Percentiles rank a stretch among this genome's conserved stretches.
phyloP scores from a whole-genome alignment of 2,888 invertebrate species.

The Enchytraeus crypticus region DNA sequence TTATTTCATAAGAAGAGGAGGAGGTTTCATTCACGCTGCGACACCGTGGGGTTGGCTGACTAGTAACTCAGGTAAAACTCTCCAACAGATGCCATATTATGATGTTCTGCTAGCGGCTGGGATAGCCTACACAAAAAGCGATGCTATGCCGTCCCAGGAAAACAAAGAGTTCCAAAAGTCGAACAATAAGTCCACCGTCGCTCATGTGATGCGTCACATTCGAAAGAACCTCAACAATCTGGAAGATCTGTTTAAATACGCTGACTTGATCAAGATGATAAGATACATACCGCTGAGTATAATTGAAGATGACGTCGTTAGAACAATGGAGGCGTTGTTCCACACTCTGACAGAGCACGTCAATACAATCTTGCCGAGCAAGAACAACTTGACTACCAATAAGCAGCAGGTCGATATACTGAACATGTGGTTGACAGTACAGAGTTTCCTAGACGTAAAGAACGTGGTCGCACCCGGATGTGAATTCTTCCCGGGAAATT shows the following conservation, averaged over 20 bases:
- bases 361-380: neutral
- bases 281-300: neutral
- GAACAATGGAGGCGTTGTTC: neutral
- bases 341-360: neutral
- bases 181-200: neutral
- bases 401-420: neutral
- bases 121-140: neutral
- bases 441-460: neutral
- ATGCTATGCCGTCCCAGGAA: neutral
- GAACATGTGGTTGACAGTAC: neutral
- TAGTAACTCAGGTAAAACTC: slow-evolving; percentile 5
- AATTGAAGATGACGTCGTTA: no score
- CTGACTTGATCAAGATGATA: neutral
- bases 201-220: neutral
- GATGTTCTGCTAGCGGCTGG: slow-evolving; percentile 12
- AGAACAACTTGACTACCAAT: no score
- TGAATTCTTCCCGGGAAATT: slow-evolving; percentile 28
- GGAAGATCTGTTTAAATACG: neutral
- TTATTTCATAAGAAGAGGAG: slow-evolving; percentile 14
- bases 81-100: slow-evolving; percentile 17
- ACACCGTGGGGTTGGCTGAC: slow-evolving; percentile 26
- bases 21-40: slow-evolving; percentile 16
- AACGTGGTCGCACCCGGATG: slow-evolving; percentile 21
- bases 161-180: neutral
- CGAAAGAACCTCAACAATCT: neutral